Conservation (phyloP, 2,113 vertebrate genomes). For the Pterocles burchelli region DNA sequence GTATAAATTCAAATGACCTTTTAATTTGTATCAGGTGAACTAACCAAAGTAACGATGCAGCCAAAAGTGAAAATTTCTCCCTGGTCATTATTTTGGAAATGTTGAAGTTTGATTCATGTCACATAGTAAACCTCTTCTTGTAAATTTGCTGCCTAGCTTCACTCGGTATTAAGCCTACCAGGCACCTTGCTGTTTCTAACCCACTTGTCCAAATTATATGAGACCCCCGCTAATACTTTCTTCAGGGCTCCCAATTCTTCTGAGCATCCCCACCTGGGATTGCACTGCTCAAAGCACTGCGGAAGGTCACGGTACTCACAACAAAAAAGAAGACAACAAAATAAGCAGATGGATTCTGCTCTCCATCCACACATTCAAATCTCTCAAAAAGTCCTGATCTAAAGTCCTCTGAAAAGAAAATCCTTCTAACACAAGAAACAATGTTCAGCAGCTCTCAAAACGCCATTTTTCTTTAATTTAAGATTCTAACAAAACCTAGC, state of each 20-base stretch:
- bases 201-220: neutral
- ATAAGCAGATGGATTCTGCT: neutral
- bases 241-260: neutral
- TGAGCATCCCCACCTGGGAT: neutral
- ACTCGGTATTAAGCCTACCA: neutral
- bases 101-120: neutral
- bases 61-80: neutral
- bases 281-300: neutral
- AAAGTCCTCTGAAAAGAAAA: neutral
- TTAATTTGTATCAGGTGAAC: neutral
- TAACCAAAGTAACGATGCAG: neutral
- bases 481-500: constrained; percentile 36
- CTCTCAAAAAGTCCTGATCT: neutral
- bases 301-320: neutral
- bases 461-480: constrained; percentile 15
- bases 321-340: neutral
- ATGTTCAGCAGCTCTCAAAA: neutral
- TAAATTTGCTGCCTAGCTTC: neutral
- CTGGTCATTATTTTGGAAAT: neutral
- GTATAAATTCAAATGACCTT: neutral
- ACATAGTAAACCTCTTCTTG: neutral
- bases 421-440: neutral
- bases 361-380: neutral
- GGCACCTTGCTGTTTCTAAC: neutral
- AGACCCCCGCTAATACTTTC: neutral